Evolutionary conservation across 1,140 invertebrate species (phyloP).

Genomic region (Euwallacea fornicatus): DNA sequence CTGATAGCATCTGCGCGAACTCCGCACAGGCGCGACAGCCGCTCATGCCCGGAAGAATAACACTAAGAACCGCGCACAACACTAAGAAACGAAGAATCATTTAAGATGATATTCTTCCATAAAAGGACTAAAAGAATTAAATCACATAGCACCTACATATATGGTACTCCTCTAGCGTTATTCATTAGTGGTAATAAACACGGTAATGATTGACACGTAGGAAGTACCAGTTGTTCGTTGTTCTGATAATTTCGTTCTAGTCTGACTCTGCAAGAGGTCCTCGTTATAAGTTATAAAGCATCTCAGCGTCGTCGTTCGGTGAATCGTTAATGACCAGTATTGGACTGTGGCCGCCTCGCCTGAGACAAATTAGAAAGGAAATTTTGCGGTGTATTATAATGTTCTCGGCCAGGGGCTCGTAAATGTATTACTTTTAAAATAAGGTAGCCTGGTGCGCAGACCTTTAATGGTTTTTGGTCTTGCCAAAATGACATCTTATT

Average conservation of each 20-base stretch:
- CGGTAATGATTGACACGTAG: constrained; percentile 5
- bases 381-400: constrained; percentile 40
- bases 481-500: too few relatives aligned
- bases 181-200: constrained; percentile 9
- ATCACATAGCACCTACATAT: not conserved
- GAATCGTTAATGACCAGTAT: constrained; percentile 31
- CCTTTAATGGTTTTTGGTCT: too few relatives aligned
- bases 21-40: too few relatives aligned
- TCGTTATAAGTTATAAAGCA: constrained; percentile 31
- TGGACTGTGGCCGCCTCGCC: constrained; percentile 12
- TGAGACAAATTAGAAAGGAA: constrained; percentile 24
- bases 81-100: too few relatives aligned
- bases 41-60: not conserved
- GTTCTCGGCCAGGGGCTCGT: not conserved
- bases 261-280: constrained; percentile 26
- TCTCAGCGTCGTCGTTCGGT: constrained; percentile 26
- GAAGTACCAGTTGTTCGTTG: constrained; percentile 14
- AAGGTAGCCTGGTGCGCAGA: not conserved
- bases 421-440: not conserved
- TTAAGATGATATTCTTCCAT: too few relatives aligned
- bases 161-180: not conserved
- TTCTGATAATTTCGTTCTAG: constrained; percentile 33
- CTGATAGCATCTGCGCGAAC: too few relatives aligned
- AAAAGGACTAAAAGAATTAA: not conserved
- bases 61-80: not conserved